Conservation (phyloP, 2,888 invertebrate genomes). For the Junonia oenone region DNA sequence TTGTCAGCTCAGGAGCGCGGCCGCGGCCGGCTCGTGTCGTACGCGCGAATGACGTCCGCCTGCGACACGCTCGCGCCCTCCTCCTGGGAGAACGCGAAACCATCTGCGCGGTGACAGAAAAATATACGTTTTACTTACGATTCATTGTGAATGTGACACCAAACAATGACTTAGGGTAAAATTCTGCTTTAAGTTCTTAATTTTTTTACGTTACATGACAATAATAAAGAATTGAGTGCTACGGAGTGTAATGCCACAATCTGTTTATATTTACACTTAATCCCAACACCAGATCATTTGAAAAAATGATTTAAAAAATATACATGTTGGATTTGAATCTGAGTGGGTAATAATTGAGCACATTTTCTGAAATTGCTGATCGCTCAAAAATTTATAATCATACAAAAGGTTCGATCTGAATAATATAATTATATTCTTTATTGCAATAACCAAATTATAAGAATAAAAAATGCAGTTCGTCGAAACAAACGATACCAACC, state of each 20-base stretch:
- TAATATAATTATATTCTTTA: too few species aligned
- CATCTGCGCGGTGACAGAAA: constrained; percentile 82
- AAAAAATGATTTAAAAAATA: too few species aligned
- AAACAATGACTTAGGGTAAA: too few species aligned
- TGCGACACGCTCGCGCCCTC: constrained; percentile 97
- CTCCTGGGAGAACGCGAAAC: constrained; percentile 99
- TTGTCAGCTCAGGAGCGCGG: constrained; percentile 82
- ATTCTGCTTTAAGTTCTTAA: too few species aligned
- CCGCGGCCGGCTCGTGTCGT: constrained; percentile 95
- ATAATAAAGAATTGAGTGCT: too few species aligned
- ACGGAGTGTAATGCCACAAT: too few species aligned
- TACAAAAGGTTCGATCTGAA: background rate
- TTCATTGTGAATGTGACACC: background rate
- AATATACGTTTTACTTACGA: too few species aligned
- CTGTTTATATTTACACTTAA: too few species aligned
- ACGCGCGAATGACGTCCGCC: constrained; percentile 96
- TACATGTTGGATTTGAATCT: background rate
- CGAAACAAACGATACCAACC: background rate
- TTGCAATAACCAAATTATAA: background rate
- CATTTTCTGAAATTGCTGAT: background rate
- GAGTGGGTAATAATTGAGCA: background rate
- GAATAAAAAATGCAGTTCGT: background rate
- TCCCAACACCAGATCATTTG: too few species aligned
- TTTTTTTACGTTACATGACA: too few species aligned
- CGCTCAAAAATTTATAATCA: background rate